Evolutionary conservation across 2,888 invertebrate species (phyloP), one percentile per base, ranked within the genome.

Genomic region (Erebia ligea): DNA sequence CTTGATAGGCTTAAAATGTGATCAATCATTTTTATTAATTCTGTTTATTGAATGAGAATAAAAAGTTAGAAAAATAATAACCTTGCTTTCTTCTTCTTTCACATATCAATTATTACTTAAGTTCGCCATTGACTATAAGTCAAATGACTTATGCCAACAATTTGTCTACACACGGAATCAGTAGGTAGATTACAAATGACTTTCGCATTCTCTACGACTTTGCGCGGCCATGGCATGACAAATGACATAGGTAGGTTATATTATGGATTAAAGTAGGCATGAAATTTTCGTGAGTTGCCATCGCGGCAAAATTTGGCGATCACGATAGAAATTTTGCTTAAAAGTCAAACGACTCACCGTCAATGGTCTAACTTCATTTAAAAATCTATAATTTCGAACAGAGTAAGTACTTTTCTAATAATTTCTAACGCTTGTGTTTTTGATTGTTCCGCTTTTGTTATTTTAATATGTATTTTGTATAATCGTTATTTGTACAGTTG

Each of bases 41-140:
- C 76, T 79, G 81, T 79, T 78, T 80, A 78, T 77, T 67, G 75
- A 75, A 73, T 75, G 48, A 40, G 59, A 76, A 74, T 76, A 79
- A 78, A 75, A 67, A 67, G 68, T 71, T 70, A 68, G 52, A 17
- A 68, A 71, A 68, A 70, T 52, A 57, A 48, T 19, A 59, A 45
- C n/a, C 62, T 70, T 71, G 62, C 62, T 50, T 54, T n/a, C n/a
- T n/a, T n/a, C n/a, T n/a, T n/a, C n/a, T n/a, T n/a, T n/a, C n/a
- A n/a, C n/a, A n/a, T n/a, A n/a, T 17, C n/a, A 61, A 19, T 9
- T 6, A n/a, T n/a, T n/a, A n/a, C n/a, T n/a, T n/a, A 19, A 34
- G 34, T 34, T 6, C 1, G 34, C 34, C 34, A 34, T 21, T 21
- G 21, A 21, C 21, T 21, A 21, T 21, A 21, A 21, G 21, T 21